Evolutionary conservation across 92 coral and sea anemone genomes (phyloP).

Genomic region (Parazoanthus atlanticus): DNA sequence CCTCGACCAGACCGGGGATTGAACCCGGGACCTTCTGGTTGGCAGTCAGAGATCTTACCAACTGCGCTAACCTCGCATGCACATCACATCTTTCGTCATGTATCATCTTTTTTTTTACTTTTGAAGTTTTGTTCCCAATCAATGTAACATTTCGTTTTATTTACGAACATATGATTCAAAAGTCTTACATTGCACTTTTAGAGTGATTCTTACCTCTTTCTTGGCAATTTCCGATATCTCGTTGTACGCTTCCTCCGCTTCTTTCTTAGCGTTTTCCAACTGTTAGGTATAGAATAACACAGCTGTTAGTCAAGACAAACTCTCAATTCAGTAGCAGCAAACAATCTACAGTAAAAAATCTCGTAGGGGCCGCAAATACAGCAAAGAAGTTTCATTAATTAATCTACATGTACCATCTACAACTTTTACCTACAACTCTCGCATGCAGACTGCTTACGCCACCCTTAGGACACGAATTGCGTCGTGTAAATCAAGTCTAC

Average conservation of each 20-base stretch:
- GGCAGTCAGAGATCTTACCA: too few species aligned
- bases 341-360: not conserved
- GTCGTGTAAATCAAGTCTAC: too few species aligned
- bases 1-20: too few species aligned
- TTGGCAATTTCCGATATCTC: constrained; percentile 82
- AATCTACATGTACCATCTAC: too few species aligned
- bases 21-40: too few species aligned
- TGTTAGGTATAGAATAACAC: constrained; percentile 28
- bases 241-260: constrained; percentile 83
- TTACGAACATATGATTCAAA: not conserved
- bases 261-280: constrained; percentile 87
- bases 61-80: too few species aligned
- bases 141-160: too few species aligned
- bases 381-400: not conserved
- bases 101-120: not conserved
- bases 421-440: too few species aligned
- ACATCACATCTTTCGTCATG: too few species aligned
- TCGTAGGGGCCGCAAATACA: not conserved
- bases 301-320: not conserved
- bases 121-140: too few species aligned
- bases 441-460: too few species aligned
- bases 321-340: not conserved
- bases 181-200: not conserved
- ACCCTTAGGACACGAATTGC: too few species aligned
- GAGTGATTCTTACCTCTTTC: constrained; percentile 68